phyloP scores from a whole-genome alignment of 2,888 invertebrate genomes.

The Clivina fossor region DNA sequence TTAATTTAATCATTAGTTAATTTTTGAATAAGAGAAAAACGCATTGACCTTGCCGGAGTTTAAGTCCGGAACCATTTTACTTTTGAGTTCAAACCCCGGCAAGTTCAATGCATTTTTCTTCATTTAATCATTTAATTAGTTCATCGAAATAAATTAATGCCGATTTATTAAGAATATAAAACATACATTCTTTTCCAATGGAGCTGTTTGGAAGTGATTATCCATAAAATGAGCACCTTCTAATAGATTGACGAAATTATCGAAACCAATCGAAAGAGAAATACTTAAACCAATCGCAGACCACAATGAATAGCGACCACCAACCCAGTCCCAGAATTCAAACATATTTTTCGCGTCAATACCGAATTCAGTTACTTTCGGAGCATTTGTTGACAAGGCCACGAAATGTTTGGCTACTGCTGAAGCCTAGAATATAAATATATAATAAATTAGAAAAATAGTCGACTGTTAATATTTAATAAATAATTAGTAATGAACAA shows the following conservation, averaged over 20 bases:
- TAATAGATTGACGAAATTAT: slow-evolving; percentile 89
- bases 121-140: too few species aligned
- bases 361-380: slow-evolving; percentile 95
- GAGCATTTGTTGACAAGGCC: slow-evolving; percentile 92
- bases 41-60: too few species aligned
- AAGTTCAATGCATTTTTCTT: too few species aligned
- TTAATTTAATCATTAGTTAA: too few species aligned
- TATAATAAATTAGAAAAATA: too few species aligned
- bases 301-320: slow-evolving; percentile 97
- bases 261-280: slow-evolving; percentile 88
- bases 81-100: too few species aligned
- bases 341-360: slow-evolving; percentile 98
- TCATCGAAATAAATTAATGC: too few species aligned
- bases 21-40: too few species aligned
- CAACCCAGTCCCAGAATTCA: slow-evolving; percentile 99
- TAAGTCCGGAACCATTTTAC: too few species aligned
- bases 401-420: slow-evolving; percentile 98
- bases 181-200: slow-evolving; percentile 87
- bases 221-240: slow-evolving; percentile 94
- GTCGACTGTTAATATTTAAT: too few species aligned
- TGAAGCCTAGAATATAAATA: slow-evolving; percentile 65
- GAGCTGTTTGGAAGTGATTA: slow-evolving; percentile 84
- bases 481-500: too few species aligned
- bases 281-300: slow-evolving; percentile 99
- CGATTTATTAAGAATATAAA: not conserved